These are phyloP conservation scores for Shinisaurus crocodilurus DNA, from an alignment of 2,113 vertebrate genomes.

Conservation along the genomic window DNA sequence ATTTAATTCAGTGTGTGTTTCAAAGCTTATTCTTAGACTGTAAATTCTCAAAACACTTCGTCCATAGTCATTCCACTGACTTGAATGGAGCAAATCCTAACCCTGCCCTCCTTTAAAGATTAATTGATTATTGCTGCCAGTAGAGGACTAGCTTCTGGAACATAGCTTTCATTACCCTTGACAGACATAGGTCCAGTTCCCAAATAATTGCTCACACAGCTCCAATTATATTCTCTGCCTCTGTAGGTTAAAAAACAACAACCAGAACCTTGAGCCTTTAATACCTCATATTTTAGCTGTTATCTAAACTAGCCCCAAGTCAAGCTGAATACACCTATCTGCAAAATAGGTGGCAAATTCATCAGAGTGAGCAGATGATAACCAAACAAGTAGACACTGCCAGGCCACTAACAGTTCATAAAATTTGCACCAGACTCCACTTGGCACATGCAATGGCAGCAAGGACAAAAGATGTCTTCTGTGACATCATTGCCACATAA, in stretches of 20 bases:
- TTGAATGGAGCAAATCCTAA: conserved; percentile 1
- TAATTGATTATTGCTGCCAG: not conserved
- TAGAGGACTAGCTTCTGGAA: not conserved
- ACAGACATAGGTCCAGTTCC: not conserved
- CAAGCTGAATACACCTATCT: not conserved
- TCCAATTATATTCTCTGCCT: not conserved
- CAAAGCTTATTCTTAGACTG: not conserved
- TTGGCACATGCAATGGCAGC: not conserved
- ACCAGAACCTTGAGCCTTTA: not conserved
- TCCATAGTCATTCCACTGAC: not conserved
- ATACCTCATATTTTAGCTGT: not conserved
- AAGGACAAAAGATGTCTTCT: not conserved
- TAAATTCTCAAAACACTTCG: conserved; percentile 17
- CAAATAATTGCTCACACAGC: not conserved
- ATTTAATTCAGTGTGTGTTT: conserved; percentile 75
- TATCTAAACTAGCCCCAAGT: not conserved
- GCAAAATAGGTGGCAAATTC: not conserved
- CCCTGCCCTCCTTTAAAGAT: not conserved
- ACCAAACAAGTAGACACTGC: not conserved
- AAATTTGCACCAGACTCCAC: not conserved
- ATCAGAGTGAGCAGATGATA: not conserved
- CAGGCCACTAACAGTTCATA: not conserved
- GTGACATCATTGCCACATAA: not conserved
- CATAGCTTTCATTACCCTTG: not conserved
- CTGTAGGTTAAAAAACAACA: not conserved